Evolutionary conservation across 2,113 vertebrate genomes (phyloP), one percentile per base, ranked within the genome.

Genomic region (Phainopepla nitens): DNA sequence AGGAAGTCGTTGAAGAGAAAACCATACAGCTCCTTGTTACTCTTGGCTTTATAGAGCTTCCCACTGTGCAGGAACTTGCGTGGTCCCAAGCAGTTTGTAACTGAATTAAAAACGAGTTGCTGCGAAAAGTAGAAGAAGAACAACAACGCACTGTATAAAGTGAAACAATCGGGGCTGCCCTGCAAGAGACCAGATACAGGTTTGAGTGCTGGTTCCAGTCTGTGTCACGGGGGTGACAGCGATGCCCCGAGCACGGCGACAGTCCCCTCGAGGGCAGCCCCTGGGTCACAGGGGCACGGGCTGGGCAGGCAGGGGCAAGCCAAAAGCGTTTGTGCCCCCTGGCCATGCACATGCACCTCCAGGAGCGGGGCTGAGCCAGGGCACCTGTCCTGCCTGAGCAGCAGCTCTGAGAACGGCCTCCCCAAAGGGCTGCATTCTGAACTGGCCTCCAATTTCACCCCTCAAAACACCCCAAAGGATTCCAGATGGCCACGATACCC

Each of bases 1-100:
- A 99, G 99, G 98, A 99, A 99, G 98, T 99, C 99, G 8, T 99
- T 99, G 98, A 99, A 99, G 79, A 99, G 98, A 98, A 99, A 99
- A 76, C 99, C 99, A 7, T 99, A 99, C 45, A 99, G 98, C 93
- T 99, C 99, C 96, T 99, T 99, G 98, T 98, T 99, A 97, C 99
- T 99, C 97, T 99, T 99, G 96, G 99, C 99, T 97, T 99, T 99
- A 93, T 99, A 99, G 66, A 99, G 98, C 90, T 99, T 99, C 75
- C 99, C 99, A 12, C 99, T 99, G 98, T 99, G 99, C 89, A 99
- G 98, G 96, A 99, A 99, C 98, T 99, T 99, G 95, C 99, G 98
- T 19, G 99, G 99, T 50, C 99, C 99, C 98, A 99, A 96, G 97
- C 99, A 99, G 97, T 99, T 99, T 91, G 99, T 99, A 95, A 99